Base-by-base conservation (phyloP, 2,797 vertebrate genomes). In the Phoxinus dragarum region DNA sequence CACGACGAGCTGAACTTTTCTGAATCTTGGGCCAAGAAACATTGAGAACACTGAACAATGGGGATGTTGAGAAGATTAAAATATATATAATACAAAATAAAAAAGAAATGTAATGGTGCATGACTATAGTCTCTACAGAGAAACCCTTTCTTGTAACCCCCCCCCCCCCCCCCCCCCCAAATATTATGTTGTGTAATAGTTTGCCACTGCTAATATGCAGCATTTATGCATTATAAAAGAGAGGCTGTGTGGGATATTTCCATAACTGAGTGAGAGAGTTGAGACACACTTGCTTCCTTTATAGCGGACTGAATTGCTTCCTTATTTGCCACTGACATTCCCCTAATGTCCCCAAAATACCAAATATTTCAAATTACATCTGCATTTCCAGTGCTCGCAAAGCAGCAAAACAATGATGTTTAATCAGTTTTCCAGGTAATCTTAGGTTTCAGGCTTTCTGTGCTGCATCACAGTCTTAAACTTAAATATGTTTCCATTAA, bases 211-310 rank as follows among this genome's bases (percentile, higher is more conserved):
- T 75, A 54, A 23, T 36, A 21, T 23, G 11, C 47, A 23, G 17
- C 36, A 77, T 38, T 73, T 76, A 71, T 34, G 23, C 67, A 9
- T 61, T 52, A 38, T 68, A 38, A 69, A 68, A 72, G 80, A 81
- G 66, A 7, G 79, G 23, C 80, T 71, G 67, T 81, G 49, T 56
- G 21, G n/a, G n/a, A 54, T 56, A 71, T 54, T 47, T 81, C 36
- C 79, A 69, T 17, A n/a, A 73, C 84, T 42, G 84, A 78, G 73
- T 67, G 68, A n/a, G 56, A 78, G 73, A 84, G 73, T 69, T 27
- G 67, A 31, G 72, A 86, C 81, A 86, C 88, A 86, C 86, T 87
- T 79, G 40, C 73, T 81, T 75, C 88, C 79, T 88, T 88, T 88
- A 86, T 86, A 86, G 79, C 44, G 79, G 59, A 86, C 74, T 83